Percentiles rank a stretch among this genome's conserved stretches.
Evolutionary conservation across 2,113 vertebrate genomes (phyloP).

Genomic region (Marmota monax): DNA sequence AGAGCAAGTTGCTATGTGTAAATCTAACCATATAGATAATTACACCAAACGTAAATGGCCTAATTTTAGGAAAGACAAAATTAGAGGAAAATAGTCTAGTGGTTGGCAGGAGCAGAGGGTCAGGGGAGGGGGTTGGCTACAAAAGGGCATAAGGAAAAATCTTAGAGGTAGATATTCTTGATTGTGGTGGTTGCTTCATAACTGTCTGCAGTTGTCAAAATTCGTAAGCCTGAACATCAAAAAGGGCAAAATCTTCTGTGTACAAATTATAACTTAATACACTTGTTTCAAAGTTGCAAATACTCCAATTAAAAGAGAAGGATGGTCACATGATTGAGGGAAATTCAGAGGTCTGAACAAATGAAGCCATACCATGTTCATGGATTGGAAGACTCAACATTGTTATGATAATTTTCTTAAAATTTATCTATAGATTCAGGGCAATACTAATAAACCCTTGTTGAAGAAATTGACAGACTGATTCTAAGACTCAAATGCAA

Average conservation of each 20-base stretch:
- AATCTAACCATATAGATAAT: not conserved
- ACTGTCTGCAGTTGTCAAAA: not conserved
- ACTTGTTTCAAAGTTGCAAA: not conserved
- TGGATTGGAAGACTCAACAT: not conserved
- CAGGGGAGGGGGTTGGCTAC: not conserved
- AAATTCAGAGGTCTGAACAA: not conserved
- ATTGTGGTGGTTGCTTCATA: not conserved
- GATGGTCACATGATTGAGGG: not conserved
- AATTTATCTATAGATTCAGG: not conserved
- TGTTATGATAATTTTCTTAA: not conserved
- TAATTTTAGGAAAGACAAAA: constrained; percentile 1
- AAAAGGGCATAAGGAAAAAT: not conserved
- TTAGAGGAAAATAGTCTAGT: not conserved
- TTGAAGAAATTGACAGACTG: not conserved
- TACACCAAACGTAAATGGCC: not conserved
- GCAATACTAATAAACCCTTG: not conserved
- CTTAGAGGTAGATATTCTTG: not conserved
- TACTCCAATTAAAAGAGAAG: not conserved
- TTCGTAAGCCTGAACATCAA: not conserved
- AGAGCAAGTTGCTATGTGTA: not conserved
- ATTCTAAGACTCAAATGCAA: not conserved
- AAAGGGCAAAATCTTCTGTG: not conserved
- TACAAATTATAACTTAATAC: not conserved
- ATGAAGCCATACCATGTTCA: not conserved
- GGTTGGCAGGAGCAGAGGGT: not conserved